Evolutionary conservation across 2,797 vertebrate genomes (phyloP).

Genomic region (Microctenopoma lineatum): DNA sequence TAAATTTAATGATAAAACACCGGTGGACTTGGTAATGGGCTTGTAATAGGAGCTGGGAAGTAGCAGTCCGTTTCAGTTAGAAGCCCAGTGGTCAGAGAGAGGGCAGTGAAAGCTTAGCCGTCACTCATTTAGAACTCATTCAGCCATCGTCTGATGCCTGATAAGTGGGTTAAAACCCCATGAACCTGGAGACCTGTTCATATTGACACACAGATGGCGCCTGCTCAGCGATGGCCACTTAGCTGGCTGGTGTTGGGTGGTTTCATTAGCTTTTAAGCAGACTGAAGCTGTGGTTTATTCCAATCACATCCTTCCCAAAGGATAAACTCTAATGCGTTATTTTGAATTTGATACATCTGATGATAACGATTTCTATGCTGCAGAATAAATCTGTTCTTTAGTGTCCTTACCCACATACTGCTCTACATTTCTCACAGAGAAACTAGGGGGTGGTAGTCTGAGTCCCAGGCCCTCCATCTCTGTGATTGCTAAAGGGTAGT

Average conservation of each 20-base stretch:
- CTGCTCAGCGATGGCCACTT: slow-evolving; percentile 60
- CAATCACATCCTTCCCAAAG: slow-evolving; percentile 33
- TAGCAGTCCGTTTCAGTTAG: slow-evolving; percentile 62
- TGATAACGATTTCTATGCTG: background rate
- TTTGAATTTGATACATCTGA: slow-evolving; percentile 32
- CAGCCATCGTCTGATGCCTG: slow-evolving; percentile 69
- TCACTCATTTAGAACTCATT: slow-evolving; percentile 69
- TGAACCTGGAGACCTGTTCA: slow-evolving; percentile 71
- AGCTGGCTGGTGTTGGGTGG: slow-evolving; percentile 39
- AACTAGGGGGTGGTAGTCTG: slow-evolving; percentile 89
- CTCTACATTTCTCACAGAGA: slow-evolving; percentile 95
- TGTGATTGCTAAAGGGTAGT: slow-evolving; percentile 90
- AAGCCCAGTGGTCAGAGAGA: slow-evolving; percentile 59
- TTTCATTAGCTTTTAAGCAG: slow-evolving; percentile 60
- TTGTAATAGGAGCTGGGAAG: slow-evolving; percentile 80
- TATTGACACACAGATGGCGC: slow-evolving; percentile 72
- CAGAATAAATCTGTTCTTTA: slow-evolving; percentile 1
- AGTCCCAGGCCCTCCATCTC: slow-evolving; percentile 95
- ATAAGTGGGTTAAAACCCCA: slow-evolving; percentile 77
- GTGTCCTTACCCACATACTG: slow-evolving; percentile 92
- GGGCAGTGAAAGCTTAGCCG: slow-evolving; percentile 72
- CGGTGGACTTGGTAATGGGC: slow-evolving; percentile 63
- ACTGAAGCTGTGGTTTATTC: slow-evolving; percentile 14
- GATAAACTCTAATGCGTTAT: slow-evolving; percentile 30
- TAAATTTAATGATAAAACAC: slow-evolving; percentile 78